Percentiles rank a stretch among this genome's conserved stretches.
Conservation (phyloP, 2,113 vertebrate species). For the Arenaria interpres region DNA sequence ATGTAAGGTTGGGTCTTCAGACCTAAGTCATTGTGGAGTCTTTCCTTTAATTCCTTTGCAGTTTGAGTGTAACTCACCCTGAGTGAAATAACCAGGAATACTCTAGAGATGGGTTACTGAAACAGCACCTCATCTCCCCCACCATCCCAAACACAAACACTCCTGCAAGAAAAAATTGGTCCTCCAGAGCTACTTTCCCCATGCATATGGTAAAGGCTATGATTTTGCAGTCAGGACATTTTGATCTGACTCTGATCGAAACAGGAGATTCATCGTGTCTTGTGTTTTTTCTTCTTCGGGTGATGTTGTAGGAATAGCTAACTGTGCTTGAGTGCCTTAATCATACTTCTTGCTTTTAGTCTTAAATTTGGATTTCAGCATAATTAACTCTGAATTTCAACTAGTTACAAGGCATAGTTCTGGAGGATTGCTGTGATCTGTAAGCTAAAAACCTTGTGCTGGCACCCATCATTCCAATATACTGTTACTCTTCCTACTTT, state of each 20-base stretch:
- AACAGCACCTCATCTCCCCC: not conserved
- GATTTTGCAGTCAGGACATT: not conserved
- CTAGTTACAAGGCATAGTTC: not conserved
- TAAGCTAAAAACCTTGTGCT: not conserved
- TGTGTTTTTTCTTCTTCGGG: not conserved
- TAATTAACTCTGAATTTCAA: not conserved
- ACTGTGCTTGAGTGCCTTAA: not conserved
- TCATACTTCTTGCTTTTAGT: not conserved
- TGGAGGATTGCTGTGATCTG: not conserved
- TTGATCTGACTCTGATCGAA: not conserved
- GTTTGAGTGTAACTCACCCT: not conserved
- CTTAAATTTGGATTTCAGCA: not conserved
- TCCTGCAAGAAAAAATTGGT: not conserved
- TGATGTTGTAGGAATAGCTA: not conserved
- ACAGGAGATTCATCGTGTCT: rapidly evolving
- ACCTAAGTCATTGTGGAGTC: not conserved
- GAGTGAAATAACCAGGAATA: not conserved
- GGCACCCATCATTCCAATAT: not conserved
- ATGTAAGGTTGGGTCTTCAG: not conserved
- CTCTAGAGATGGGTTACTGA: not conserved
- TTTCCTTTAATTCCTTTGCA: not conserved
- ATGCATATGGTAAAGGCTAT: not conserved
- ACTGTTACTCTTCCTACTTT: not conserved
- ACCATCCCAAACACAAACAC: not conserved
- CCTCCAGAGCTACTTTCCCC: not conserved